A percentile compares a stretch with the other conserved stretches of the same genome.
Evolutionary conservation across 2,888 invertebrate genomes (phyloP).

Genomic region (Mamestra brassicae): DNA sequence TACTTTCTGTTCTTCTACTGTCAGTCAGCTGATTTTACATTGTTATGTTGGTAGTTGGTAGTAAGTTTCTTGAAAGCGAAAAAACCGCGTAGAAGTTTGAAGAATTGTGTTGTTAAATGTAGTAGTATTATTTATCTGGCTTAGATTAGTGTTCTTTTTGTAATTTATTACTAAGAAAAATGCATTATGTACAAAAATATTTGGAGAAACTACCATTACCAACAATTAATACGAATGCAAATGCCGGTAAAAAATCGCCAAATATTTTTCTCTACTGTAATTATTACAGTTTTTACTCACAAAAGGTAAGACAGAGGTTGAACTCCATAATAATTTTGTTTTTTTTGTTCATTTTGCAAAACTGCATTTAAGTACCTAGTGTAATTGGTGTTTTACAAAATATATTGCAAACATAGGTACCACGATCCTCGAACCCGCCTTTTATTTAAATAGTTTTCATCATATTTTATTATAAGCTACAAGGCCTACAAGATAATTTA

Average conservation of each 20-base stretch:
- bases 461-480: not conserved
- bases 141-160: slow-evolving; percentile 56
- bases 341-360: not conserved
- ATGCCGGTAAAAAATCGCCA: slow-evolving; percentile 80
- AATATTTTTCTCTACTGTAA: slow-evolving; percentile 92
- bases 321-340: not conserved
- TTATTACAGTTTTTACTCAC: slow-evolving; percentile 94
- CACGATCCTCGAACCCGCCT: not conserved
- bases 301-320: slow-evolving; percentile 91
- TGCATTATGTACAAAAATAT: slow-evolving; percentile 88
- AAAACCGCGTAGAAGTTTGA: slow-evolving; percentile 80
- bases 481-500: no score
- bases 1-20: slow-evolving; percentile 14
- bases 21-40: slow-evolving; percentile 86
- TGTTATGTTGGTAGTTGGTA: slow-evolving; percentile 87
- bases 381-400: not conserved
- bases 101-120: slow-evolving; percentile 66
- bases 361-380: not conserved
- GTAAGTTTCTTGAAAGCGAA: slow-evolving; percentile 60
- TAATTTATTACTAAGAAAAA: slow-evolving; percentile 66
- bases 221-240: slow-evolving; percentile 73
- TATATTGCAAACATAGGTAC: not conserved
- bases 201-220: slow-evolving; percentile 80
- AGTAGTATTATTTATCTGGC: slow-evolving; percentile 54
- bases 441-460: not conserved